phyloP scores from a whole-genome alignment of 2,113 vertebrate species.

The Lichenostomus cassidix region DNA sequence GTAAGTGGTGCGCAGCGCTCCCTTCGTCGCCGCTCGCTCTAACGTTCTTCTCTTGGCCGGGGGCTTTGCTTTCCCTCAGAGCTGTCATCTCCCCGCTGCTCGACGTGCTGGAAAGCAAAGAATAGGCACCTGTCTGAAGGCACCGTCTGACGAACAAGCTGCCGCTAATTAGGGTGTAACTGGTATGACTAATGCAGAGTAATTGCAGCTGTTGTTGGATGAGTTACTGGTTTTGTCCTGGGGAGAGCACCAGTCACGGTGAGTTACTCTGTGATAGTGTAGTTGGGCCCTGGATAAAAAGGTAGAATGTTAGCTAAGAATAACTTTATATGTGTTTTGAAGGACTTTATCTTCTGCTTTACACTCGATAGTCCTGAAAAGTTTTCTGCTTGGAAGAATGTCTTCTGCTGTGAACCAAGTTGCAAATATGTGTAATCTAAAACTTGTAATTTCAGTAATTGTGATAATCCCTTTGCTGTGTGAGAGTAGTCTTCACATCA shows the following conservation, averaged over 20 bases:
- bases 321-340: accelerated
- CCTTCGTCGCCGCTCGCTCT: background rate
- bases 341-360: background rate
- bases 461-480: accelerated
- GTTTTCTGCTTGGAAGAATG: background rate
- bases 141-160: background rate
- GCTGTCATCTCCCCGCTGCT: background rate
- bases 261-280: background rate
- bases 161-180: background rate
- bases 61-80: background rate
- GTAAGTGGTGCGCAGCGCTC: slow-evolving; percentile 65
- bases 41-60: background rate
- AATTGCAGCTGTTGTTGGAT: background rate
- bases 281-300: background rate
- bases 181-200: background rate
- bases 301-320: background rate
- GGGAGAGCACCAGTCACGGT: background rate
- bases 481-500: background rate
- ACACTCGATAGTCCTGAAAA: background rate
- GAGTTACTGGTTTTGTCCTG: background rate
- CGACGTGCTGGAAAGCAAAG: background rate
- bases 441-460: background rate
- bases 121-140: background rate
- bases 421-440: background rate
- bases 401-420: background rate